Conservation (phyloP, 2,113 vertebrate genomes). For the Agapornis roseicollis region DNA sequence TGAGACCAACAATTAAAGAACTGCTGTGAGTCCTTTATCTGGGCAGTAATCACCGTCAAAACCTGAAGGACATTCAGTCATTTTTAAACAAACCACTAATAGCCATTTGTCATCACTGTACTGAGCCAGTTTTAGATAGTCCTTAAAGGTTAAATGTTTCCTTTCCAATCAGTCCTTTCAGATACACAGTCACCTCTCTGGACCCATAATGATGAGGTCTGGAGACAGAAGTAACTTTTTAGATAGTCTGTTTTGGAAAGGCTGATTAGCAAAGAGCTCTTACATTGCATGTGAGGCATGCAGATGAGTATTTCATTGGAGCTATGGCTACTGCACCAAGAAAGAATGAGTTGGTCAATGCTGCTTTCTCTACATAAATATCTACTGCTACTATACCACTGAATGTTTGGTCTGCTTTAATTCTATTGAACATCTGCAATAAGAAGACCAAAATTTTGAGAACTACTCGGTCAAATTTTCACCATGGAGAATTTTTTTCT, state of each 20-base stretch:
- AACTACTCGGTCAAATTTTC: background rate
- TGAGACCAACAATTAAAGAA: background rate
- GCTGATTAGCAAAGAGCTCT: background rate
- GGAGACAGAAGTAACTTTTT: background rate
- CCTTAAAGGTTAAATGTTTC: background rate
- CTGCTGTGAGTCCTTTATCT: background rate
- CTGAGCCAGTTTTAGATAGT: background rate
- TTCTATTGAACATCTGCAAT: background rate
- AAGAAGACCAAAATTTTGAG: background rate
- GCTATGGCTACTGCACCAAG: background rate
- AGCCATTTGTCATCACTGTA: background rate
- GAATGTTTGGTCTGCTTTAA: background rate
- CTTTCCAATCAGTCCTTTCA: background rate
- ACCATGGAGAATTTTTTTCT: background rate
- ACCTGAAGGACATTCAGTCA: background rate
- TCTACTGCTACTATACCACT: background rate
- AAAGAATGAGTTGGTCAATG: background rate
- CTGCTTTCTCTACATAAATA: background rate
- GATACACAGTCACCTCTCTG: background rate
- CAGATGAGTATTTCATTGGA: background rate
- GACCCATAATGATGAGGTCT: background rate
- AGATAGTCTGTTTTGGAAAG: background rate
- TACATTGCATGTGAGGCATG: background rate
- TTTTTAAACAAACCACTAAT: constrained; percentile 4
- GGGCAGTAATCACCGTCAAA: background rate